Evolutionary conservation across 2,888 invertebrate species (phyloP).

Genomic region (Panorpa germanica): DNA sequence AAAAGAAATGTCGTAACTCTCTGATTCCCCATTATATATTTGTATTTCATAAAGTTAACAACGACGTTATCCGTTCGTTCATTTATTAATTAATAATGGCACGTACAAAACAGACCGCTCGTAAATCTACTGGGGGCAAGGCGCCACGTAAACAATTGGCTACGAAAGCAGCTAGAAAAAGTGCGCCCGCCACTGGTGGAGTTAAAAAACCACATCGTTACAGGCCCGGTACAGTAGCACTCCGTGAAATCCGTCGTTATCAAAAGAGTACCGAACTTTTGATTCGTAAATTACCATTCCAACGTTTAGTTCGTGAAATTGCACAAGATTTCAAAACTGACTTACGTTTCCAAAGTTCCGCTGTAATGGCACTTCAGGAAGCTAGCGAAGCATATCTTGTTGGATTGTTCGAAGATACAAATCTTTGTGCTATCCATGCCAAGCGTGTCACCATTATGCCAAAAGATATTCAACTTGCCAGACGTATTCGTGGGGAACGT

Average conservation of each 20-base stretch:
- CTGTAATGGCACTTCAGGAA: slow-evolving; percentile 46
- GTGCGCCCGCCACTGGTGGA: slow-evolving; percentile 51
- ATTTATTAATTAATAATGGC: too few species aligned
- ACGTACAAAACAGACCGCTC: slow-evolving; percentile 55
- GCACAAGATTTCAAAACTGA: slow-evolving; percentile 59
- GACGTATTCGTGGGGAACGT: too few species aligned
- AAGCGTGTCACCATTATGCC: slow-evolving; percentile 47
- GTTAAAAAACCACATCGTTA: slow-evolving; percentile 57
- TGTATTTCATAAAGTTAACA: too few species aligned
- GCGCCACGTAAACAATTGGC: slow-evolving; percentile 54
- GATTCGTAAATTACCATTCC: slow-evolving; percentile 53
- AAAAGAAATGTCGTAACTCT: too few species aligned
- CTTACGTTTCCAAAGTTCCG: slow-evolving; percentile 47
- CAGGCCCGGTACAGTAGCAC: slow-evolving; percentile 46
- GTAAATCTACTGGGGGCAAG: slow-evolving; percentile 57
- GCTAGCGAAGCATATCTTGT: slow-evolving; percentile 41
- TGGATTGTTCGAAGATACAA: slow-evolving; percentile 56
- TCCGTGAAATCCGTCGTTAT: slow-evolving; percentile 50
- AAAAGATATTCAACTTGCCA: slow-evolving; percentile 38
- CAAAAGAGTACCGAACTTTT: slow-evolving; percentile 55
- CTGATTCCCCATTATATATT: too few species aligned
- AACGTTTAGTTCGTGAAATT: slow-evolving; percentile 50
- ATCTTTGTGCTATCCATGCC: slow-evolving; percentile 60
- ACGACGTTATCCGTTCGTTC: too few species aligned
- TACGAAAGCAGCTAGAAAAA: slow-evolving; percentile 50